Evolutionary conservation across 2,888 invertebrate genomes (phyloP).

Genomic region (Amphipyra berbera): DNA sequence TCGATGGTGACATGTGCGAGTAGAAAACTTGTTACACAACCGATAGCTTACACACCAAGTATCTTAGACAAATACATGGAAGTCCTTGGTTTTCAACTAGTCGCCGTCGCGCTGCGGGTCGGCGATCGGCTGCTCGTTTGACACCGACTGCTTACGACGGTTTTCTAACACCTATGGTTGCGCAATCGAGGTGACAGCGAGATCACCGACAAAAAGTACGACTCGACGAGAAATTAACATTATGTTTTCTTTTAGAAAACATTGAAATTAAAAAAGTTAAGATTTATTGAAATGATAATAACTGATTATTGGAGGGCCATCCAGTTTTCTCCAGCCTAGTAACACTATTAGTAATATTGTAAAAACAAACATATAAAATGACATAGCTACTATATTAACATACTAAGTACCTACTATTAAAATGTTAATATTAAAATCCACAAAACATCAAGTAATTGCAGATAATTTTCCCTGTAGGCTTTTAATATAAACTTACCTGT

Average conservation of each 20-base stretch:
- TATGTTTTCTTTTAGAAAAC: slow-evolving; percentile 53
- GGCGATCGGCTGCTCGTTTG: not conserved
- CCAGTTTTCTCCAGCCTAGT: no score
- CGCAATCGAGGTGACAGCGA: slow-evolving; percentile 28
- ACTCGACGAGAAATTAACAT: slow-evolving; percentile 18
- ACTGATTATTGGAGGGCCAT: no score
- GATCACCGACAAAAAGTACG: slow-evolving; percentile 33
- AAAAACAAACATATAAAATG: not conserved
- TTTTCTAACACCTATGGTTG: slow-evolving; percentile 18
- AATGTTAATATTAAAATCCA: not conserved
- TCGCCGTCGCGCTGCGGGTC: not conserved
- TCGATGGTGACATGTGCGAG: slow-evolving; percentile 6
- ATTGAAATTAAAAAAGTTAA: slow-evolving; percentile 11
- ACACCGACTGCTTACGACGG: not conserved
- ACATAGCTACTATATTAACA: not conserved
- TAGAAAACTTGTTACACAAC: slow-evolving; percentile 7
- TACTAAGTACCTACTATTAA: not conserved
- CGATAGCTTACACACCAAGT: slow-evolving; percentile 7
- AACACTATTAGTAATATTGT: not conserved
- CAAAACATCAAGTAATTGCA: not conserved
- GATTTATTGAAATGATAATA: slow-evolving; percentile 20
- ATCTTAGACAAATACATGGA: not conserved
- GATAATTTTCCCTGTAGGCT: not conserved
- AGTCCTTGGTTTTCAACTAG: slow-evolving; percentile 33
- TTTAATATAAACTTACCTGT: not conserved